Evolutionary conservation across 2,888 invertebrate species (phyloP).

Genomic region (Empis stercorea): DNA sequence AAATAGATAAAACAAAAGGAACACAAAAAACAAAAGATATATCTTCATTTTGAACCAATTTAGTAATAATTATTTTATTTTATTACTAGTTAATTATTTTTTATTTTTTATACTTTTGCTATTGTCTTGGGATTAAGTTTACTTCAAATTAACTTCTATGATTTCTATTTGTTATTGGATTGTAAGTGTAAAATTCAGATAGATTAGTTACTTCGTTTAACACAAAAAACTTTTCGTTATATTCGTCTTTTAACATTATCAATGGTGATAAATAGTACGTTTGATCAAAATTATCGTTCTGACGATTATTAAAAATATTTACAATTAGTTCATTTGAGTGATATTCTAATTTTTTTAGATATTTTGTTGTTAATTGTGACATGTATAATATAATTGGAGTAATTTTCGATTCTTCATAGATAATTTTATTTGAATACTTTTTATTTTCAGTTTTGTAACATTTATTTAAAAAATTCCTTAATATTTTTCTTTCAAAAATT

Average conservation of each 20-base stretch:
- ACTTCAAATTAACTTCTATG: no score
- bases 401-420: neutral
- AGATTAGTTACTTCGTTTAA: no score
- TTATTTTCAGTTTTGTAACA: neutral
- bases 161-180: no score
- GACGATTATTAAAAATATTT: neutral
- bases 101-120: no score
- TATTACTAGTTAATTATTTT: no score
- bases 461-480: neutral
- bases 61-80: no score
- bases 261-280: neutral
- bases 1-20: no score
- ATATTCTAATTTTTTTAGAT: neutral
- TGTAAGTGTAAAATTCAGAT: no score
- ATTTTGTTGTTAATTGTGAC: neutral
- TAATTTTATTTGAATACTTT: neutral
- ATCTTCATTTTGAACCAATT: no score
- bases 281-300: neutral
- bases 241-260: neutral
- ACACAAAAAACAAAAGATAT: no score
- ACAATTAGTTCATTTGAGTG: neutral
- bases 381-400: neutral
- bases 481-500: conserved; percentile 5
- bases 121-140: no score
- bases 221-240: no score